These are phyloP conservation scores for Pangasius krempfi DNA, from an alignment of 2,797 vertebrate genomes.

Conservation along the genomic window DNA sequence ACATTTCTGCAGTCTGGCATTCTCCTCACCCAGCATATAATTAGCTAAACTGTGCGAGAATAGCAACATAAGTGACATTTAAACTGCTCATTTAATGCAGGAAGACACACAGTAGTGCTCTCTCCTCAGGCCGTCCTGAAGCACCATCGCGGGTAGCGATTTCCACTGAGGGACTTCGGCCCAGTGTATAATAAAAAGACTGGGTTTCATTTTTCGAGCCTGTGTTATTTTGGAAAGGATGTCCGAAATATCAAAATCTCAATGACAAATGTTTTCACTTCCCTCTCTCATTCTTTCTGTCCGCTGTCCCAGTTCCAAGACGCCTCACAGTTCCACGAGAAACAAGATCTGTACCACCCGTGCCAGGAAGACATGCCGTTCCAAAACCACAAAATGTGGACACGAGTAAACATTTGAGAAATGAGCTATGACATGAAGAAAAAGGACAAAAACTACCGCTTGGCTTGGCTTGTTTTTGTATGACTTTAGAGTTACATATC, in stretches of 20 bases:
- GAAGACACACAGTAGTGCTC: conserved; percentile 52
- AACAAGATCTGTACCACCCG: conserved; percentile 56
- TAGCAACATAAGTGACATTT: conserved; percentile 64
- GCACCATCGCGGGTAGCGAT: conserved; percentile 44
- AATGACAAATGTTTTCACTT: conserved; percentile 63
- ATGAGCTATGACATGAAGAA: conserved; percentile 43
- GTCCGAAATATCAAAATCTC: conserved; percentile 23
- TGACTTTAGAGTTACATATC: neutral
- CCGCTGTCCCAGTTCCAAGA: conserved; percentile 40
- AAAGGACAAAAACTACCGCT: conserved; percentile 25
- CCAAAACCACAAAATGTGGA: conserved; percentile 38
- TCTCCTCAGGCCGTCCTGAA: conserved; percentile 50
- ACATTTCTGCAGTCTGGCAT: conserved; percentile 64
- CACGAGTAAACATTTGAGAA: conserved; percentile 60
- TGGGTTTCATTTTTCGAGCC: conserved; percentile 42
- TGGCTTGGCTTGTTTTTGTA: conserved; percentile 17
- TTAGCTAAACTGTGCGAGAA: conserved; percentile 65
- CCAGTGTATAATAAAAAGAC: conserved; percentile 30
- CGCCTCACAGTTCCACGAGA: conserved; percentile 51
- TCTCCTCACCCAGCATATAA: conserved; percentile 61
- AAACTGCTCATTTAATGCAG: conserved; percentile 53
- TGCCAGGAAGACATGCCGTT: conserved; percentile 58
- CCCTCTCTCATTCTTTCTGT: conserved; percentile 47
- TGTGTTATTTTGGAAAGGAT: conserved; percentile 41
- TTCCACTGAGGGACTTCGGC: conserved; percentile 39